Base-by-base conservation (phyloP, 2,113 vertebrate genomes). In the Halcyon malimbica region DNA sequence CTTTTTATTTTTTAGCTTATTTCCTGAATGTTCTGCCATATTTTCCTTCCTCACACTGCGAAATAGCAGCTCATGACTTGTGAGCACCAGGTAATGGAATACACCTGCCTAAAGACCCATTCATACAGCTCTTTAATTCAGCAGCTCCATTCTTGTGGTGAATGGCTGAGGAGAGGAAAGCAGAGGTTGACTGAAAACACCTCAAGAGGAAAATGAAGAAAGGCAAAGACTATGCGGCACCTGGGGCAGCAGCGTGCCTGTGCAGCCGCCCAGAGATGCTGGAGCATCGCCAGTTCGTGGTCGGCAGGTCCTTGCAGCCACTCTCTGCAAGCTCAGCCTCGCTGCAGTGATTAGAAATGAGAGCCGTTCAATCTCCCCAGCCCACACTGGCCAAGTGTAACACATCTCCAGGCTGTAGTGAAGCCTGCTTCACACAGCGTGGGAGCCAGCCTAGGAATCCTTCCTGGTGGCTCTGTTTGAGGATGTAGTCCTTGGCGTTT, bases 161-260 rank as follows among this genome's bases (percentile, higher is more conserved):
- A 86, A 77, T 35, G 68, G 67, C 78, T 76, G 77, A 76, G 93
- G 33, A 75, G 50, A 84, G 62, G 64, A 59, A 84, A 59, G 74
- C 0, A 1, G n/a, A 35, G 48, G 24, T 4, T 83, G 87, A n/a
- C 44, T 75, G 57, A 80, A 88, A 96, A 64, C 59, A 83, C 18
- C 53, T 87, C 59, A 44, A 81, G 78, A 80, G 87, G 64, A 93
- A 90, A 86, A 91, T 70, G 21, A 89, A 84, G 87, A 64, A 76
- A 91, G 56, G 50, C 60, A 87, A 78, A 84, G 48, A 9, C 46
- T 71, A 1, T 51, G 51, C 10, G 4, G 65, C 69, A 62, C 35
- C 68, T 53, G 73, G 63, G 23, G 42, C 18, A 75, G 64, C 76
- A 75, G 39, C 29, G 16, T 16, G 16, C 17, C 31, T 6, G 1